Evolutionary conservation across 53 echinoderm and acorn worm species (phyloP).

Genomic region (Astropecten irregularis): DNA sequence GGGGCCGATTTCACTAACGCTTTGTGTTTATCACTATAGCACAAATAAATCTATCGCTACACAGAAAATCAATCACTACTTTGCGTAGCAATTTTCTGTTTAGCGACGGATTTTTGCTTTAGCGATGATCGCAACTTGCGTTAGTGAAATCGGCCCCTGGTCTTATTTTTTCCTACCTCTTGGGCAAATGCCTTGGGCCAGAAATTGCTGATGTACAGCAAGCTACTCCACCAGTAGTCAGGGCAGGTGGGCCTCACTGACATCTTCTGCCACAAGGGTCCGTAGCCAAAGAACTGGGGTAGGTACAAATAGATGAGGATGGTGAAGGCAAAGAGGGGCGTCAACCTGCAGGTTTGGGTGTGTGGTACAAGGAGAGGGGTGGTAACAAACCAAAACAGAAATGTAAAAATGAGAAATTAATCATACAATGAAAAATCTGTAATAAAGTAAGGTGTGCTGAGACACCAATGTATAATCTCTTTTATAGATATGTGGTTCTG

Average conservation of each 20-base stretch:
- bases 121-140: too few species aligned
- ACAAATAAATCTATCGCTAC: too few species aligned
- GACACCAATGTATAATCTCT: too few species aligned
- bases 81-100: too few species aligned
- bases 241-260: conserved; percentile 29
- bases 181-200: conserved; percentile 52
- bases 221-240: conserved; percentile 94
- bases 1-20: too few species aligned
- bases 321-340: conserved; percentile 71
- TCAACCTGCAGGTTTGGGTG: conserved; percentile 62
- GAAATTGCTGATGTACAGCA: conserved; percentile 93
- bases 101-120: too few species aligned
- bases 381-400: too few species aligned
- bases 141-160: too few species aligned
- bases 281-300: conserved; percentile 74
- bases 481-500: too few species aligned
- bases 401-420: background rate
- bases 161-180: conserved; percentile 21
- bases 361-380: background rate
- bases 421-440: background rate
- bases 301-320: conserved; percentile 76
- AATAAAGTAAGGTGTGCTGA: background rate
- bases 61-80: too few species aligned
- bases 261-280: conserved; percentile 65
- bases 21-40: too few species aligned